Percentiles rank a stretch among this genome's conserved stretches.
Evolutionary conservation across 2,888 invertebrate species (phyloP).

Genomic region (Limnephilus auricula): DNA sequence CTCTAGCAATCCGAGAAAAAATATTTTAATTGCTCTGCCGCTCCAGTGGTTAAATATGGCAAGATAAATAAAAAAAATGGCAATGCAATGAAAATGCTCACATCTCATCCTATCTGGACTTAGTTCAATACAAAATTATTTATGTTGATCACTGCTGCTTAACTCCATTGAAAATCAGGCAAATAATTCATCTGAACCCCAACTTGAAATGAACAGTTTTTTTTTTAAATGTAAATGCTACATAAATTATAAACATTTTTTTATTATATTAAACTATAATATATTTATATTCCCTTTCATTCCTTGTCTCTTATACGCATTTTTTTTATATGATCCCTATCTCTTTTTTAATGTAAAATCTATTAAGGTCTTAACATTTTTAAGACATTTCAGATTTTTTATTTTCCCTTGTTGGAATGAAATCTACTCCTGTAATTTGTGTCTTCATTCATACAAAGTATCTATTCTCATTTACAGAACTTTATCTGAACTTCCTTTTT

Average conservation of each 20-base stretch:
- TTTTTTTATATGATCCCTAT: background rate
- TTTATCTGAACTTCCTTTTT: background rate
- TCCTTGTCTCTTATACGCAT: background rate
- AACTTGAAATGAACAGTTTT: background rate
- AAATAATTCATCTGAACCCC: background rate
- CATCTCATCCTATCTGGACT: background rate
- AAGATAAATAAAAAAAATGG: background rate
- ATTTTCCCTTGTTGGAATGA: background rate
- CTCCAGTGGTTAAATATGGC: no score
- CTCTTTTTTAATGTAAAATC: background rate
- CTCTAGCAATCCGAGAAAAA: no score
- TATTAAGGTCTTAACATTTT: background rate
- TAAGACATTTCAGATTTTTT: background rate
- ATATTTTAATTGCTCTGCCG: no score
- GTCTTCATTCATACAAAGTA: background rate
- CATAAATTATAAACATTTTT: background rate
- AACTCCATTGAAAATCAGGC: background rate
- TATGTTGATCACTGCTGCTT: background rate
- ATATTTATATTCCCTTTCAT: background rate
- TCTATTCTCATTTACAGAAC: background rate
- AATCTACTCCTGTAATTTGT: background rate
- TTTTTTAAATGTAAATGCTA: background rate
- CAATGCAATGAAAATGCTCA: background rate
- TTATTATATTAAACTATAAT: background rate
- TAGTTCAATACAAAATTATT: background rate